A percentile compares a stretch with the other conserved stretches of the same genome.
Conservation (phyloP, 2,113 vertebrate species). For the Nesogale talazaci region DNA sequence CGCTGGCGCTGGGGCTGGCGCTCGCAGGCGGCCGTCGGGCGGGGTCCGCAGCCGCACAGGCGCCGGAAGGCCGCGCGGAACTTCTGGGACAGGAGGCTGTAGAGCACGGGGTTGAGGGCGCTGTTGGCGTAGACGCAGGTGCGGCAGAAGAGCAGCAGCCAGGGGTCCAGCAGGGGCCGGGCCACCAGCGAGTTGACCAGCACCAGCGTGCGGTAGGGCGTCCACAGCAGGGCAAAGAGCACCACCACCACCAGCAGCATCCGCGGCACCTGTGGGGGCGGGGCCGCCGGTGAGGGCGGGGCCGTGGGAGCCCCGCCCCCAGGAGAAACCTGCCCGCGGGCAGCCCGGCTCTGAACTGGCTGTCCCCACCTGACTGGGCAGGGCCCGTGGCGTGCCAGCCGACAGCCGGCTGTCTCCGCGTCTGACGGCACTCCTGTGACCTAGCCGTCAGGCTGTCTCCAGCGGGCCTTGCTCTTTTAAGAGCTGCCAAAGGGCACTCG, state of each 20-base stretch:
- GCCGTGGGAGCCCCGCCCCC: too few relatives aligned
- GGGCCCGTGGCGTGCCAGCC: too few relatives aligned
- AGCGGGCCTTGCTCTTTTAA: too few relatives aligned
- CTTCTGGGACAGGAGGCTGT: slow-evolving; percentile 91
- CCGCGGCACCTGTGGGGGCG: slow-evolving; percentile 85
- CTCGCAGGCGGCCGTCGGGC: slow-evolving; percentile 62
- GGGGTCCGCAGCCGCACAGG: slow-evolving; percentile 85
- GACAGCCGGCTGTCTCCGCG: too few relatives aligned
- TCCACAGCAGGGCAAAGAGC: slow-evolving; percentile 89
- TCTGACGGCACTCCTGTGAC: too few relatives aligned
- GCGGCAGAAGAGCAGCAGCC: slow-evolving; percentile 89
- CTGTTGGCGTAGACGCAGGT: slow-evolving; percentile 90
- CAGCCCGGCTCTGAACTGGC: too few relatives aligned
- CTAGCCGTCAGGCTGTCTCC: too few relatives aligned
- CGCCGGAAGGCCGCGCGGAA: slow-evolving; percentile 86
- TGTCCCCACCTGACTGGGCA: too few relatives aligned
- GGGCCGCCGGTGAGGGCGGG: not conserved
- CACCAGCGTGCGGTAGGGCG: slow-evolving; percentile 89
- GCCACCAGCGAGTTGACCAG: slow-evolving; percentile 89
- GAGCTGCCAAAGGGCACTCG: too few relatives aligned
- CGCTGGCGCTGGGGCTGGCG: slow-evolving; percentile 76
- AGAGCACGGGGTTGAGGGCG: slow-evolving; percentile 89
- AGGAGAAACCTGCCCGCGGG: too few relatives aligned
- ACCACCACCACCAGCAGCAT: slow-evolving; percentile 89
- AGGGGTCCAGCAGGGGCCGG: slow-evolving; percentile 86